phyloP scores from a whole-genome alignment of 2,888 invertebrate genomes.

The Caenorhabditis auriculariae region DNA sequence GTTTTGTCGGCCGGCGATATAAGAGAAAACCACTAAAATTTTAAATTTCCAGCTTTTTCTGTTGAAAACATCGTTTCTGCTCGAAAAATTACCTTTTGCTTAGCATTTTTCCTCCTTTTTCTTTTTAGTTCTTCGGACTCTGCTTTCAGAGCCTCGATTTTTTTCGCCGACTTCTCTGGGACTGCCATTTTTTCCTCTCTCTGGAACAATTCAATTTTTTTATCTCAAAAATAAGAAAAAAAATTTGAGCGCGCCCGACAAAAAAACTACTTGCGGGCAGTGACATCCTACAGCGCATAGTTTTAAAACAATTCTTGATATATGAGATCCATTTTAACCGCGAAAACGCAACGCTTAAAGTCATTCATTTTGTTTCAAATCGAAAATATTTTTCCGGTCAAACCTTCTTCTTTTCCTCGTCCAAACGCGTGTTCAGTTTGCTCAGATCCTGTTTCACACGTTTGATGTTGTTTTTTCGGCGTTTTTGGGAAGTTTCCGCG shows the following conservation, averaged over 20 bases:
- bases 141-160: conserved; percentile 23
- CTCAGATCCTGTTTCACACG: conserved; percentile 8
- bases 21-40: too few species aligned
- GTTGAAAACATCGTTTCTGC: too few species aligned
- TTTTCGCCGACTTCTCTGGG: conserved; percentile 28
- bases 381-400: not conserved
- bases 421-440: conserved; percentile 4
- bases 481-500: conserved; percentile 3
- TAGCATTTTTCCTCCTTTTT: not conserved
- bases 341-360: too few species aligned
- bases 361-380: conserved; percentile 64
- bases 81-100: too few species aligned
- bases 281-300: too few species aligned
- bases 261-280: not conserved
- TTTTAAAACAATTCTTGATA: too few species aligned
- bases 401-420: conserved; percentile 9
- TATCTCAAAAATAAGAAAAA: not conserved
- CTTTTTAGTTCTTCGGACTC: conserved; percentile 66
- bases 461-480: conserved; percentile 46
- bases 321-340: too few species aligned
- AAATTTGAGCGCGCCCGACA: not conserved
- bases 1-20: too few species aligned
- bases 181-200: conserved; percentile 10
- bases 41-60: too few species aligned
- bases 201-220: not conserved